phyloP scores from a whole-genome alignment of 2,797 vertebrate species.

The Tamandua tetradactyla region DNA sequence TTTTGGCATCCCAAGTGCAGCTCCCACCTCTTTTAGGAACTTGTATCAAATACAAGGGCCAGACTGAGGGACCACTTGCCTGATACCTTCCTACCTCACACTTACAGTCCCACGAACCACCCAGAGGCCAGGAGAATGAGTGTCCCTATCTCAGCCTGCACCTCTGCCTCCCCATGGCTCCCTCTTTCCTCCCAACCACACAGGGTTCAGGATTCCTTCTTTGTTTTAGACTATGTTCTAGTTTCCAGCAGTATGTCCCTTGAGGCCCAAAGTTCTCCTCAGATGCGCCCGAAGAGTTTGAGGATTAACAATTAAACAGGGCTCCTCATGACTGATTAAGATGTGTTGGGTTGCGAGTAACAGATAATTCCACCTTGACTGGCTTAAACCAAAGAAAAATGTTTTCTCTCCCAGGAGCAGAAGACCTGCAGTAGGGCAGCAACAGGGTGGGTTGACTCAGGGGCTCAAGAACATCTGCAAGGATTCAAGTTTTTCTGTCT shows the following conservation, averaged over 20 bases:
- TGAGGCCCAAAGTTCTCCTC: background rate
- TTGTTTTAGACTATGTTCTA: background rate
- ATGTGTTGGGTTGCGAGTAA: background rate
- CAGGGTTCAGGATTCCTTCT: background rate
- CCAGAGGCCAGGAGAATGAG: background rate
- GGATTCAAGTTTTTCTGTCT: background rate
- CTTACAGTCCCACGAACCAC: background rate
- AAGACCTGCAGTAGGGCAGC: background rate
- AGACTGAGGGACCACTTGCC: background rate
- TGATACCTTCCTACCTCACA: background rate
- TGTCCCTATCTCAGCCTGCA: background rate
- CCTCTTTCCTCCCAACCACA: background rate
- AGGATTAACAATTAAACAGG: background rate
- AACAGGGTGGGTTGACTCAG: background rate
- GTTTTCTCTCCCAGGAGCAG: background rate
- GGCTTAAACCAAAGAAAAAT: background rate
- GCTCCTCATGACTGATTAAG: background rate
- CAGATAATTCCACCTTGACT: background rate
- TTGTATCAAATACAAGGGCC: background rate
- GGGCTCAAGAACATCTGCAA: background rate
- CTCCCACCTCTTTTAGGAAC: background rate
- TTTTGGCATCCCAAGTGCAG: background rate
- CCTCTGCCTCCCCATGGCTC: background rate
- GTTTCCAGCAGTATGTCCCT: background rate
- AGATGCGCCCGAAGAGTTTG: background rate